Percentiles rank a stretch among this genome's conserved stretches.
Conservation (phyloP, 2,888 invertebrate genomes). For the Choristoneura rosaceana region DNA sequence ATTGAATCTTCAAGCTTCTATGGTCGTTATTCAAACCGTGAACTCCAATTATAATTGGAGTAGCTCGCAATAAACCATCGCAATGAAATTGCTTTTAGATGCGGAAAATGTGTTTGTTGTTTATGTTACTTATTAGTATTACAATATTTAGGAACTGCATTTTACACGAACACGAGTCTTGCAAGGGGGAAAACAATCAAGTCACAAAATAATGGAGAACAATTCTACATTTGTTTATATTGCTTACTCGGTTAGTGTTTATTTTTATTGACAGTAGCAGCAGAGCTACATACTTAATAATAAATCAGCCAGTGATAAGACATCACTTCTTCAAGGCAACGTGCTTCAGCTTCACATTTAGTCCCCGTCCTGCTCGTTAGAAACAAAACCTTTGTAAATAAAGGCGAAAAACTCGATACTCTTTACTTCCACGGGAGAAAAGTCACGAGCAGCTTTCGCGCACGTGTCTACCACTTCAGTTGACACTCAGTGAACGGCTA, state of each 20-base stretch:
- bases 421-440: neutral
- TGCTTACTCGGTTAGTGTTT: slow-evolving; percentile 5
- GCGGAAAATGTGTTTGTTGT: neutral
- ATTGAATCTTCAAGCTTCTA: slow-evolving; percentile 29
- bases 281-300: neutral
- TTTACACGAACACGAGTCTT: too few relatives aligned
- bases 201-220: slow-evolving; percentile 2
- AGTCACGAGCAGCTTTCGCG: slow-evolving; percentile 2
- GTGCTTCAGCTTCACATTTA: too few relatives aligned
- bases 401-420: too few relatives aligned
- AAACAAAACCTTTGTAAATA: neutral
- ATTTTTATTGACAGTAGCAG: slow-evolving; percentile 3
- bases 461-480: neutral
- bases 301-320: neutral
- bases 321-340: too few relatives aligned
- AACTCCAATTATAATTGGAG: slow-evolving; percentile 16
- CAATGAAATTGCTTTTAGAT: neutral
- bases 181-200: neutral
- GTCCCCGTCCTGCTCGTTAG: too few relatives aligned
- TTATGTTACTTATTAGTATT: neutral
- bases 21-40: slow-evolving; percentile 23
- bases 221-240: slow-evolving; percentile 10
- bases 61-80: neutral
- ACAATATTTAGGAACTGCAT: neutral
- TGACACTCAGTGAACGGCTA: neutral